These are phyloP conservation scores for Entelurus aequoreus DNA, from an alignment of 2,113 vertebrate genomes.

Conservation along the genomic window DNA sequence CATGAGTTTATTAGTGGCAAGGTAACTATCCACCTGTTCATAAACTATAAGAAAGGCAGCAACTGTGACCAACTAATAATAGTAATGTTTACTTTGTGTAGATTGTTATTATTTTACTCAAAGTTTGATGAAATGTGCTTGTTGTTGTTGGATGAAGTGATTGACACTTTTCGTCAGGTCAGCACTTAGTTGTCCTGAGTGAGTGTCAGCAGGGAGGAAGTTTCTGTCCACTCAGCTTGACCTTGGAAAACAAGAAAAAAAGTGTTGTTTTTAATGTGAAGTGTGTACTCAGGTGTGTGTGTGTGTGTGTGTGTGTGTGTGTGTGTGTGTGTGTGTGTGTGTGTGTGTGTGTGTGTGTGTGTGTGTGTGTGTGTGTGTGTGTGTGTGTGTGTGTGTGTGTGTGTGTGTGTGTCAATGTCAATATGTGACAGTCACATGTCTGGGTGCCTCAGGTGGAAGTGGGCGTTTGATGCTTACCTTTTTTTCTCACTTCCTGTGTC, in stretches of 20 bases:
- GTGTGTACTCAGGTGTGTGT: background rate
- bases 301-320: too few species aligned
- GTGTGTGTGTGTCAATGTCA: background rate
- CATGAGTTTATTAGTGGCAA: too few species aligned
- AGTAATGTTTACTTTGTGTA: background rate
- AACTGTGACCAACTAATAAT: too few species aligned
- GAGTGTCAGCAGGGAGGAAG: constrained; percentile 49
- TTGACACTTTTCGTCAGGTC: constrained; percentile 2
- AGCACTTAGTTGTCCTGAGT: constrained; percentile 11
- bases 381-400: too few species aligned
- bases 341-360: too few species aligned
- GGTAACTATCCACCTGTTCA: too few species aligned
- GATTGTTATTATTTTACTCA: background rate
- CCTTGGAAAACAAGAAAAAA: background rate
- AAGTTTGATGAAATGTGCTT: background rate
- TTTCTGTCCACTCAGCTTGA: constrained; percentile 32
- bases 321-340: too few species aligned
- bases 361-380: too few species aligned
- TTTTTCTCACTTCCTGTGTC: background rate
- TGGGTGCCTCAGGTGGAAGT: background rate
- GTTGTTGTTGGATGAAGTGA: background rate
- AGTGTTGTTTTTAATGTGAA: background rate
- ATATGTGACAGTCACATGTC: background rate
- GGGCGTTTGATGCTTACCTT: background rate
- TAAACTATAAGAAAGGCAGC: too few species aligned